phyloP scores from a whole-genome alignment of 2,797 vertebrate genomes.

The Sphenopsis melanotis region DNA sequence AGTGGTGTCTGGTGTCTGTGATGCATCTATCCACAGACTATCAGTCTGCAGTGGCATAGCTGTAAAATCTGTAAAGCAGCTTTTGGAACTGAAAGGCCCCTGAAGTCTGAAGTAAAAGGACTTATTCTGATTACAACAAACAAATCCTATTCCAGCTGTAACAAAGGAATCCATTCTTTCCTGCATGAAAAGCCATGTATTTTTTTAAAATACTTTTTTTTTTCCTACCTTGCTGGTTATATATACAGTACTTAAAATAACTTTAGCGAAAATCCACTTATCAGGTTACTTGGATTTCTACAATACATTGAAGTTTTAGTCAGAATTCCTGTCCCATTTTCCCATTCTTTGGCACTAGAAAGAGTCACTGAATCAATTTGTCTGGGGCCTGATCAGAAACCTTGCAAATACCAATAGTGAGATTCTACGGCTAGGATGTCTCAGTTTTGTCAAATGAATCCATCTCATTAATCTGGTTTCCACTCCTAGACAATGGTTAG shows the following conservation, averaged over 20 bases:
- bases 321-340: conserved; percentile 8
- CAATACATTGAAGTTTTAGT: not conserved
- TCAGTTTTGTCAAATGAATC: not conserved
- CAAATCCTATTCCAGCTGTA: not conserved
- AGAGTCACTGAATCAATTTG: not conserved
- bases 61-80: not conserved
- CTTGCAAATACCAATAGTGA: not conserved
- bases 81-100: not conserved
- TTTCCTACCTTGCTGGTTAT: not conserved
- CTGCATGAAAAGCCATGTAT: not conserved
- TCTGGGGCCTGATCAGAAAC: not conserved
- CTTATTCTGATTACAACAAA: not conserved
- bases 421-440: not conserved
- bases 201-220: not conserved
- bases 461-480: not conserved
- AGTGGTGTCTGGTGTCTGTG: not conserved
- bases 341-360: not conserved
- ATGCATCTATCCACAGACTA: not conserved
- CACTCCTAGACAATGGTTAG: not conserved
- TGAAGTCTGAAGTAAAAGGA: not conserved
- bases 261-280: not conserved
- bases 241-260: not conserved
- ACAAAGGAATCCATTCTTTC: not conserved
- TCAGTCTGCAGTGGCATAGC: not conserved
- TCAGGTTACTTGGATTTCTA: not conserved